Percentiles rank a stretch among this genome's conserved stretches.
Evolutionary conservation across 2,888 invertebrate species (phyloP).

Genomic region (Pharmacophagus antenor): DNA sequence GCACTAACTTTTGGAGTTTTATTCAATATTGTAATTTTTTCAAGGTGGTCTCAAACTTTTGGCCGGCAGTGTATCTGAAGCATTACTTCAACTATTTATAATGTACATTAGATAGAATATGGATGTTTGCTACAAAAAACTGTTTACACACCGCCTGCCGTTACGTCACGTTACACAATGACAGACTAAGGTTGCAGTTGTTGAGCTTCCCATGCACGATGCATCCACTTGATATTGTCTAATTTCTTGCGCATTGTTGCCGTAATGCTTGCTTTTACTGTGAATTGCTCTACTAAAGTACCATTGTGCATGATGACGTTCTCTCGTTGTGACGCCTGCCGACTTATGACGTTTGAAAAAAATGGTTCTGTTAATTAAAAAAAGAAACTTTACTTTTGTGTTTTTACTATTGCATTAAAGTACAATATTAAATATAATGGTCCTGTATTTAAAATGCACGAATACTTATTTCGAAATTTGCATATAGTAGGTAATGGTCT

Average conservation of each 20-base stretch:
- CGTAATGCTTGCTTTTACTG: conserved; percentile 19
- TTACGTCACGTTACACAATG: conserved; percentile 58
- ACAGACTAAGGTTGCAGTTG: conserved; percentile 62
- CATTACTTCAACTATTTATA: too few species aligned
- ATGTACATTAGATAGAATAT: not conserved
- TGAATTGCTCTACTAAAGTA: conserved; percentile 22
- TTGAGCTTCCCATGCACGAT: conserved; percentile 62
- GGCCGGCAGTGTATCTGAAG: too few species aligned
- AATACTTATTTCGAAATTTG: not conserved
- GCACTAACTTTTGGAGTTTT: too few species aligned
- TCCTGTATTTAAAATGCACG: not conserved
- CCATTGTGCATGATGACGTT: conserved; percentile 3
- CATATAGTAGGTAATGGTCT: not conserved
- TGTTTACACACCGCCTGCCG: conserved; percentile 1
- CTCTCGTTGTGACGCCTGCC: not conserved
- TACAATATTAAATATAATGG: not conserved
- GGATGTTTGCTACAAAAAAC: conserved; percentile 16
- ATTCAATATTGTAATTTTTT: too few species aligned
- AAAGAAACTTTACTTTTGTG: not conserved
- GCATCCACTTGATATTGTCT: conserved; percentile 55
- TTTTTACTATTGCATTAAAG: not conserved
- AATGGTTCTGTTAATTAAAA: not conserved
- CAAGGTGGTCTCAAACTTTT: too few species aligned
- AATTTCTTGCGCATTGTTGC: conserved; percentile 42
- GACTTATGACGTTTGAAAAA: not conserved